Base-by-base conservation (phyloP, 2,797 vertebrate genomes). In the Psittacula derbiana region DNA sequence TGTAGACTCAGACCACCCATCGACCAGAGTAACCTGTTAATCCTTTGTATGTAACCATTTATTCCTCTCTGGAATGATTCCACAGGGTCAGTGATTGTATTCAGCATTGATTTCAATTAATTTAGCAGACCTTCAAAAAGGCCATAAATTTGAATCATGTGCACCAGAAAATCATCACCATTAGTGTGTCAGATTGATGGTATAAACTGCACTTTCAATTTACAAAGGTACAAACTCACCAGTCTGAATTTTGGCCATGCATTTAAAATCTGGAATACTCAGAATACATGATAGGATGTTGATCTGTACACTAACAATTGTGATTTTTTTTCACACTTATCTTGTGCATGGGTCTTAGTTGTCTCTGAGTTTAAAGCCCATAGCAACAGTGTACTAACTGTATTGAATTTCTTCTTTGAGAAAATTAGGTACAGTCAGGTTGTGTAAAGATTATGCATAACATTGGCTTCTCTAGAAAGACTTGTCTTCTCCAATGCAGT, bases 351-450 rank as follows among this genome's bases (percentile, higher is more conserved):
- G 12, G 13, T 75, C 28, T 66, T 78, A 52, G 16, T 53, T 6
- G 0, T 49, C 43, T 76, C 4, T 62, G 23, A 89, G 30, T 88
- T 84, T 71, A 83, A 82, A 92, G 14, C 23, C 49, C 16, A 3
- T 75, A 38, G 50, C 70, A 92, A 47, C 3, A 46, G 23, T 52
- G 19, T 41, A 50, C 70, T 91, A 74, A 70, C 53, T 85, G 3
- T 66, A 87, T 28, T 90, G 66, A 88, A 88, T 90, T 91, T 91
- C 71, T 96, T 30, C 55, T 84, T 87, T 90, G 64, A 90, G 36
- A 86, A 89, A 71, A 40, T 71, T 57, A 15, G 58, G 10, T 74
- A 10, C 18, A 86, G 36, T 76, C 50, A 86, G 27, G 13, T 53
- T 91, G 25, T 70, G 24, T 80, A 61, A 72, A 65, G 47, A 71